These are phyloP conservation scores for human (Homo sapiens) DNA, from an alignment of 2,113 vertebrate species.

Conservation along the genomic window GRCh38 chr9:118060501-118061000, in stretches of 20 bases:
- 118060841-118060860: background rate
- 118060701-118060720: constrained; percentile 75
- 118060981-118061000: background rate
- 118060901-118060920: background rate
- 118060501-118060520: constrained; percentile 87
- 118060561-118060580: constrained; percentile 85
- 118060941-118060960: fast-evolving
- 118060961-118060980: background rate
- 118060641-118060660: constrained; percentile 87
- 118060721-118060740: constrained; percentile 63
- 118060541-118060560: constrained; percentile 85
- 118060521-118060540: constrained; percentile 86
- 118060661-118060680: constrained; percentile 83
- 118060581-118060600: constrained; percentile 87
- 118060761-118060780: constrained; percentile 25
- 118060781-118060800: background rate
- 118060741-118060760: constrained; percentile 37
- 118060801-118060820: background rate
- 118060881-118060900: constrained; percentile 27
- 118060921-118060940: background rate
- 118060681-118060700: constrained; percentile 80
- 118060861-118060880: constrained; percentile 1
- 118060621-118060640: constrained; percentile 87
- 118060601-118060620: constrained; percentile 85
- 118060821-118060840: background rate